A percentile compares a stretch with the other conserved stretches of the same genome.
Evolutionary conservation across 1,140 invertebrate genomes (phyloP).

Genomic region (Dermatophagoides farinae): DNA sequence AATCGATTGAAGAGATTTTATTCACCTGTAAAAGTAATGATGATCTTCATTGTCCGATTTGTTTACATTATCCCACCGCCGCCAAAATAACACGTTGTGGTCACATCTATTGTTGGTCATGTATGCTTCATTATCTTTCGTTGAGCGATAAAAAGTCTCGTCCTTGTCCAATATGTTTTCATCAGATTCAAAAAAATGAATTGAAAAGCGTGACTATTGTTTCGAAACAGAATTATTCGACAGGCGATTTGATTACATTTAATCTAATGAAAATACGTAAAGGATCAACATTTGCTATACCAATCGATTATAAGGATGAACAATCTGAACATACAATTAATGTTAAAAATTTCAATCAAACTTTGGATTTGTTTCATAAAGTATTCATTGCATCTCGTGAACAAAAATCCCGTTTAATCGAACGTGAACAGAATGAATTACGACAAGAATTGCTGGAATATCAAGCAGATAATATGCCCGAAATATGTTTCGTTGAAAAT

Average conservation of each 20-base stretch:
- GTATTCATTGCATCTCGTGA: constrained; percentile 43
- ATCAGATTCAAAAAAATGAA: constrained; percentile 48
- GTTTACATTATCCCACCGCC: constrained; percentile 54
- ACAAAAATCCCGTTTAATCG: constrained; percentile 47
- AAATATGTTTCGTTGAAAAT: constrained; percentile 61
- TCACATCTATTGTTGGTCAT: constrained; percentile 87
- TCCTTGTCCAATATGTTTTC: constrained; percentile 70
- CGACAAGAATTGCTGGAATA: constrained; percentile 37
- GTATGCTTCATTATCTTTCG: constrained; percentile 73
- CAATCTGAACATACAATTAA: background rate
- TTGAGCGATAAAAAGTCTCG: constrained; percentile 52
- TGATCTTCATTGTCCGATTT: constrained; percentile 55
- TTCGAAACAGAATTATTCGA: constrained; percentile 27
- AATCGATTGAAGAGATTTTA: constrained; percentile 23
- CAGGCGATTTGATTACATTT: constrained; percentile 51
- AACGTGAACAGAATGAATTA: constrained; percentile 47
- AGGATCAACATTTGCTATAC: constrained; percentile 49
- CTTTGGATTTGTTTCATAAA: constrained; percentile 39
- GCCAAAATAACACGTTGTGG: constrained; percentile 83
- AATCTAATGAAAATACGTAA: constrained; percentile 64
- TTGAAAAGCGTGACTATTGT: constrained; percentile 48
- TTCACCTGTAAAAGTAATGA: constrained; percentile 5
- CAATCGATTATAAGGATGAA: constrained; percentile 28
- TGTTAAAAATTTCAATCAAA: background rate
- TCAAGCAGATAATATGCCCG: constrained; percentile 39